These are phyloP conservation scores for Choloepus didactylus DNA, from an alignment of 2,797 vertebrate species.

Conservation along the genomic window DNA sequence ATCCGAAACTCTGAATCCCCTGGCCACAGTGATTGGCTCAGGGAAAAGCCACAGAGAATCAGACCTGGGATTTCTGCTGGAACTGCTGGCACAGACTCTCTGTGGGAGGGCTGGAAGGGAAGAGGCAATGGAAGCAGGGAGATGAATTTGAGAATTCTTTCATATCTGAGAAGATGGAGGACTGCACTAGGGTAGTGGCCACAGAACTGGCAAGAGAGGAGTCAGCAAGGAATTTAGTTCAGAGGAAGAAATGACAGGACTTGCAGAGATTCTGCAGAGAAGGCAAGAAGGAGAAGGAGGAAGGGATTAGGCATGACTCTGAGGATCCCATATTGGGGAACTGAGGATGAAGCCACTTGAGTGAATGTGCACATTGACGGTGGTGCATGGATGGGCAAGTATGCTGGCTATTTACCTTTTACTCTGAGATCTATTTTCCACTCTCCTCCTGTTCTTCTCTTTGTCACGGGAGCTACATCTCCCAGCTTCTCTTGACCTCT, in stretches of 20 bases:
- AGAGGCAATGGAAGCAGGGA: not conserved
- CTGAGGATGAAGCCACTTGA: not conserved
- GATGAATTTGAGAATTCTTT: not conserved
- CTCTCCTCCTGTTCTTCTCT: not conserved
- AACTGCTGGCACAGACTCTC: not conserved
- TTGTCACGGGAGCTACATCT: not conserved
- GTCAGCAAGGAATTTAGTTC: not conserved
- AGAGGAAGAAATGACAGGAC: not conserved
- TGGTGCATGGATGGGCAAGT: not conserved
- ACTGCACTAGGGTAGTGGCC: not conserved
- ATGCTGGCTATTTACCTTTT: not conserved
- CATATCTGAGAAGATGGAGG: not conserved
- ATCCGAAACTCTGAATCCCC: not conserved
- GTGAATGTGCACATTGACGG: not conserved
- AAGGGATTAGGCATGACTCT: not conserved
- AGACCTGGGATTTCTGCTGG: not conserved
- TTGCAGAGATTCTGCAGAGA: not conserved
- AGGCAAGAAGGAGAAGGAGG: not conserved
- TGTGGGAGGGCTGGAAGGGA: not conserved
- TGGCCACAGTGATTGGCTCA: not conserved
- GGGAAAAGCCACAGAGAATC: not conserved
- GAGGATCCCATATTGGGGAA: not conserved
- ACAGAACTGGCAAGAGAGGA: not conserved
- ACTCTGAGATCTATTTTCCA: not conserved
- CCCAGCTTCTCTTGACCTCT: not conserved